Base-by-base conservation (phyloP, 2,888 invertebrate species). In the Spodoptera picta region DNA sequence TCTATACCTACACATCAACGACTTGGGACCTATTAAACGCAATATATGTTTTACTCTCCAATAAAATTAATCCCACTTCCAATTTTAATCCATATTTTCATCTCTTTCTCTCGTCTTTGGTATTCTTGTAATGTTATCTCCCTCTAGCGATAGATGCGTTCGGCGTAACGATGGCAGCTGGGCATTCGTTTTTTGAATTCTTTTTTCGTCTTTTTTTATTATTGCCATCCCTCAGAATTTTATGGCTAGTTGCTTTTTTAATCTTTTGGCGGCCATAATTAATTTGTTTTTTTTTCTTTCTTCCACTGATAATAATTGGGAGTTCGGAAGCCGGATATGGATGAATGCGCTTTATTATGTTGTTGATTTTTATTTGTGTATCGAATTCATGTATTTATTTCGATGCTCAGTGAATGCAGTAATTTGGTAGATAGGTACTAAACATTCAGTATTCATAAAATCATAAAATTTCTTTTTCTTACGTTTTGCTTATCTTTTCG, bases 81-180 rank as follows among this genome's bases (percentile, higher is more conserved):
- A 78, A 84, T 86, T 88, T 88, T 91, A 92, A 92, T 91, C 92
- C 89, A 80, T 80, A 79, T 77, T 65, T 61, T 77, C 73, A 47
- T 91, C 91, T 80, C 88, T 82, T 74, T 90, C 85, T n/a, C 81
- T 62, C 89, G 19, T 36, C 62, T 68, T 31, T 43, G 42, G 10
- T 12, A 41, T 61, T 14, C 44, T 52, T 62, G 70, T 81, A 70
- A 54, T 44, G 47, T 67, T 48, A 51, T 91, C 87, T 80, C 88
- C 48, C 73, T 90, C 86, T 59, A 81, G 73, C 88, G 77, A 84
- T 87, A 86, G 85, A 86, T 80, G 79, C 69, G 65, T 74, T 72
- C 78, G 75, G 90, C 89, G 91, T 91, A 90, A 91, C 90, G 87
- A 84, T 86, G 88, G 93, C 93, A 94, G 93, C 93, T 94, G 93